Percentiles rank a stretch among this genome's conserved stretches.
phyloP scores from a whole-genome alignment of 2,113 vertebrate genomes.

The Xyliphius kryptos region DNA sequence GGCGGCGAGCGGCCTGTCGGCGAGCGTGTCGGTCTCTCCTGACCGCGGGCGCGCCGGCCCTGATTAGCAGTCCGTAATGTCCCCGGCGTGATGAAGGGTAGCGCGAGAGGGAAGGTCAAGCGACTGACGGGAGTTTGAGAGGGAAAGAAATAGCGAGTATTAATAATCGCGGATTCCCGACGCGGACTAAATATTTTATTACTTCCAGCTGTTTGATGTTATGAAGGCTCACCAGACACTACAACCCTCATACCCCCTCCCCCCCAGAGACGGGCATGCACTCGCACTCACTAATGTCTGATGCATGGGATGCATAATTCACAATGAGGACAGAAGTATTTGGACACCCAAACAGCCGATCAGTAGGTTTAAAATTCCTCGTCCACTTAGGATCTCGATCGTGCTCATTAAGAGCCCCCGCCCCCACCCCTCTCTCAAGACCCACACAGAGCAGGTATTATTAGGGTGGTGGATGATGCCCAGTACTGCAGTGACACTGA shows the following conservation, averaged over 20 bases:
- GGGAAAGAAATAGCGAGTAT: constrained; percentile 58
- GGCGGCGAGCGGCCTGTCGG: too few species aligned
- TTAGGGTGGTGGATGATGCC: neutral
- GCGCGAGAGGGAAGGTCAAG: constrained; percentile 42
- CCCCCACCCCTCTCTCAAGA: too few species aligned
- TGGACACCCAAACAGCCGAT: neutral
- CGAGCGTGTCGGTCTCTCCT: too few species aligned
- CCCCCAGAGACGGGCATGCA: constrained; percentile 26
- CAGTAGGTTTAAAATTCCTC: too few species aligned
- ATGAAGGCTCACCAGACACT: constrained; percentile 68
- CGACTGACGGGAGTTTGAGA: constrained; percentile 28
- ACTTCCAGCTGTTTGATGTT: constrained; percentile 78
- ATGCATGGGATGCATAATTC: constrained; percentile 2
- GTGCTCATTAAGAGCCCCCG: too few species aligned
- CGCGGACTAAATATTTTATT: constrained; percentile 76
- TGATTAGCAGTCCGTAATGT: constrained; percentile 53
- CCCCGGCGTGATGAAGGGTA: constrained; percentile 54
- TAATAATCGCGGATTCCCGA: constrained; percentile 73
- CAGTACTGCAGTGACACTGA: too few species aligned
- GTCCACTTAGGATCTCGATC: too few species aligned
- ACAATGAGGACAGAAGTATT: neutral
- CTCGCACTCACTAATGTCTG: constrained; percentile 10
- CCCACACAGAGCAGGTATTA: too few species aligned
- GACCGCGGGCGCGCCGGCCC: constrained; percentile 38
- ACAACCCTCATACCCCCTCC: constrained; percentile 24